A percentile compares a stretch with the other conserved stretches of the same genome.
These are phyloP conservation scores for Hycleus phaleratus DNA, from an alignment of 1,140 invertebrate genomes.

Conservation along the genomic window DNA sequence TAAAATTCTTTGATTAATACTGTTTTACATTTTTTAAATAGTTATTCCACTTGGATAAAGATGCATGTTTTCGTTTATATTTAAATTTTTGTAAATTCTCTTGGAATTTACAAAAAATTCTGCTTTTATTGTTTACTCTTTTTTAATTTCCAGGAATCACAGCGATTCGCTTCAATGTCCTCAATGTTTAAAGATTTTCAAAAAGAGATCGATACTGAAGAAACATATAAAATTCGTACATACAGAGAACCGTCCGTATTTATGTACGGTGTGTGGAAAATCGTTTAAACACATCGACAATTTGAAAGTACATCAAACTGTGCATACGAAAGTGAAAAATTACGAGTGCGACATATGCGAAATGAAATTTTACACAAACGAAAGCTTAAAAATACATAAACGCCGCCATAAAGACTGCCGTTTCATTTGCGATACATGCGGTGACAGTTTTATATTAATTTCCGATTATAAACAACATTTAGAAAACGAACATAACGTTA, in stretches of 20 bases:
- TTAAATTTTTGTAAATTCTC: not conserved
- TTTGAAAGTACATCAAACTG: constrained; percentile 32
- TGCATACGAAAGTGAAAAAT: constrained; percentile 1
- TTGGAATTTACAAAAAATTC: not conserved
- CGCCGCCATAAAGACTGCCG: constrained; percentile 49
- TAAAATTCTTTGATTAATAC: not conserved
- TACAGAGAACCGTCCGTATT: constrained; percentile 47
- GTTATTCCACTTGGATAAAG: not conserved
- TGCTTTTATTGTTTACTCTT: not conserved
- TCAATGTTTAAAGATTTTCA: constrained; percentile 22
- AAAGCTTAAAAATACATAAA: constrained; percentile 35
- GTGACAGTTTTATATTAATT: constrained; percentile 33
- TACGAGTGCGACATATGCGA: not conserved
- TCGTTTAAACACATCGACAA: constrained; percentile 43
- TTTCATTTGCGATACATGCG: constrained; percentile 52
- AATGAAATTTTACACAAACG: constrained; percentile 38
- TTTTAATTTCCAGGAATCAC: not conserved
- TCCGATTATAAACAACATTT: not conserved
- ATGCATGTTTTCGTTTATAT: not conserved
- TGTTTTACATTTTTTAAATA: not conserved
- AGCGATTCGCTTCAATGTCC: constrained; percentile 4
- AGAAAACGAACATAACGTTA: constrained; percentile 15
- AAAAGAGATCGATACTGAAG: constrained; percentile 37
- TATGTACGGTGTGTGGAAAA: constrained; percentile 51
- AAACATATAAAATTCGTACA: constrained; percentile 51